Conservation (phyloP, 2,888 invertebrate species). For the Agrotis clavis region DNA sequence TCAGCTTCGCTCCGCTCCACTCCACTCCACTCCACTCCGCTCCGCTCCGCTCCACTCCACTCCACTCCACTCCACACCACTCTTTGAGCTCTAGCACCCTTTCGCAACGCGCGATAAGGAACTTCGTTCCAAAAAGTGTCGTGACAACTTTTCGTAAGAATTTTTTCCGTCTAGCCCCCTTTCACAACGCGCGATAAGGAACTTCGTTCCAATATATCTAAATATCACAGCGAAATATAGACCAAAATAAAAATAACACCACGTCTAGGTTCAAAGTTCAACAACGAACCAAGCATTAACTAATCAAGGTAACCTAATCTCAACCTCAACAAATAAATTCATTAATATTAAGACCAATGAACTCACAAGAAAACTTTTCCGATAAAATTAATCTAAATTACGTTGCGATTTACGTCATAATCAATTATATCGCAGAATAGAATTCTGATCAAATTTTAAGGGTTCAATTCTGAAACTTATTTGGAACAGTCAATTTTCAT, state of each 20-base stretch:
- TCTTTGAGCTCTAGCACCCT: too few relatives aligned
- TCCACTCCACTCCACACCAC: too few relatives aligned
- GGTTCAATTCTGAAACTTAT: constrained; percentile 45
- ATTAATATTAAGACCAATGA: constrained; percentile 23
- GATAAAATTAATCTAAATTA: constrained; percentile 57
- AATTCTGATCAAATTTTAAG: constrained; percentile 59
- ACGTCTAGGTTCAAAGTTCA: neutral
- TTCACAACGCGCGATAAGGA: too few relatives aligned
- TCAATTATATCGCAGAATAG: constrained; percentile 48
- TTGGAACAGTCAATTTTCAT: constrained; percentile 62
- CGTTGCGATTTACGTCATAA: constrained; percentile 45
- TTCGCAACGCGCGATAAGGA: too few relatives aligned
- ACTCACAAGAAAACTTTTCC: constrained; percentile 32
- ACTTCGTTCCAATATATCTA: too few relatives aligned
- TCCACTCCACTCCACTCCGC: too few relatives aligned
- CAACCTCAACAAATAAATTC: constrained; percentile 17
- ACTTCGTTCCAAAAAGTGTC: too few relatives aligned
- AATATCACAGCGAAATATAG: neutral
- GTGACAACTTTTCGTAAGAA: too few relatives aligned
- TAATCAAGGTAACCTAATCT: constrained; percentile 22
- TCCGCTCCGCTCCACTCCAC: too few relatives aligned
- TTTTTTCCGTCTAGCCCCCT: too few relatives aligned
- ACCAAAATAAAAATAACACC: neutral
- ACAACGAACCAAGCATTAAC: neutral
- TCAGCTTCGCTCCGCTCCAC: too few relatives aligned